These are phyloP conservation scores for Elysia crispata DNA, from an alignment of 2,888 invertebrate genomes.

Conservation along the genomic window DNA sequence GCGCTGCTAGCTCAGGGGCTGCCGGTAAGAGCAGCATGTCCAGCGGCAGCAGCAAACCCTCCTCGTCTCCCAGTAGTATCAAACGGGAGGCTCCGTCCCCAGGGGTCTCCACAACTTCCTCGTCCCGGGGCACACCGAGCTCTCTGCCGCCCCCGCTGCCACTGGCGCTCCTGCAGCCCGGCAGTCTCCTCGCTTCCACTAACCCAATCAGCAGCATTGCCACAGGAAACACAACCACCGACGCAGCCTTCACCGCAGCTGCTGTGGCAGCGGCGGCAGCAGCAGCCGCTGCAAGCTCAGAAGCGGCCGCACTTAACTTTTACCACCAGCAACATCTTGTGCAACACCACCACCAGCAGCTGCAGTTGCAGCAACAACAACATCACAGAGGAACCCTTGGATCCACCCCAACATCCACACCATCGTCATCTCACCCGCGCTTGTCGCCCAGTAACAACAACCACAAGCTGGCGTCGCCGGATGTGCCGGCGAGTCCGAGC, in stretches of 20 bases:
- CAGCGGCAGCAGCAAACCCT: too few relatives aligned
- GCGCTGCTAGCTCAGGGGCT: not conserved
- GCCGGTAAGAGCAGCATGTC: too few relatives aligned
- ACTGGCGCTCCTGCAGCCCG: constrained; percentile 77
- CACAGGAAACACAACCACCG: too few relatives aligned
- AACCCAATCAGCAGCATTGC: constrained; percentile 84
- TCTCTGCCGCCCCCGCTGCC: constrained; percentile 34
- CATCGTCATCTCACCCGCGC: too few relatives aligned
- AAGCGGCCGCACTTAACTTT: constrained; percentile 28
- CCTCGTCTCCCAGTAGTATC: constrained; percentile 21
- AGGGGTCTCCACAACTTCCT: constrained; percentile 14
- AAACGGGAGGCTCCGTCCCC: constrained; percentile 40
- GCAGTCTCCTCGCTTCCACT: constrained; percentile 88
- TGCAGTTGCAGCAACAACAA: constrained; percentile 30
- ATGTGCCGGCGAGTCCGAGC: constrained; percentile 46
- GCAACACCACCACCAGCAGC: constrained; percentile 39
- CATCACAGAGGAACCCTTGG: too few relatives aligned
- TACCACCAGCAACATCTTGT: constrained; percentile 38
- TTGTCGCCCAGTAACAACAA: constrained; percentile 34
- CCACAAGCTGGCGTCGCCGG: constrained; percentile 41
- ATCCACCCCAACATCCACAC: too few relatives aligned
- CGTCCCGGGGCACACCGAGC: constrained; percentile 32
- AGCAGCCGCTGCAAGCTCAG: too few relatives aligned
- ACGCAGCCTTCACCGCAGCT: too few relatives aligned
- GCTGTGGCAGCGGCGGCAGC: too few relatives aligned